phyloP scores from a whole-genome alignment of 2,113 vertebrate genomes.

The Gallinago jamesoni region DNA sequence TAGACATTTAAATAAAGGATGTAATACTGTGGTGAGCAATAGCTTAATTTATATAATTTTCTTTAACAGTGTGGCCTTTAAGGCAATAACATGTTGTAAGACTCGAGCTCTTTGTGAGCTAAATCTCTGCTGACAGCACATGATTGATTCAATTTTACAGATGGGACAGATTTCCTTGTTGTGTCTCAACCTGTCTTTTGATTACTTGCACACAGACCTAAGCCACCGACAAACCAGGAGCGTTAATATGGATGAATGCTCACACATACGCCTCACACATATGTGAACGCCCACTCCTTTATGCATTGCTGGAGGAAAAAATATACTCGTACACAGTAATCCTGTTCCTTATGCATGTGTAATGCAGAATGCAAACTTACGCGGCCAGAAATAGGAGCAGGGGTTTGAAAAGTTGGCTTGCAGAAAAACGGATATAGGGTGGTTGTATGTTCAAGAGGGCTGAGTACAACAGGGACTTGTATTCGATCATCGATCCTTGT shows the following conservation, averaged over 20 bases:
- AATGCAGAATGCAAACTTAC: neutral
- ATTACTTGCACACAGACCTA: slow-evolving; percentile 3
- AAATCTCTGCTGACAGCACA: slow-evolving; percentile 1
- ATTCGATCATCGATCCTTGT: neutral
- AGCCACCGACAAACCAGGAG: neutral
- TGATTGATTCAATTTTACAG: slow-evolving; percentile 16
- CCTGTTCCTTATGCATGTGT: neutral
- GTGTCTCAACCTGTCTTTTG: slow-evolving; percentile 37
- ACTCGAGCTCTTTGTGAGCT: neutral
- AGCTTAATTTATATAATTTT: neutral
- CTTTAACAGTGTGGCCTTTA: neutral
- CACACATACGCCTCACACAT: neutral
- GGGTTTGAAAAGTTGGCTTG: neutral
- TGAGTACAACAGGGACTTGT: neutral
- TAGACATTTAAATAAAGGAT: neutral
- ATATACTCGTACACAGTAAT: neutral
- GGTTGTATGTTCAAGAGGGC: neutral
- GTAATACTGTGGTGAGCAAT: neutral
- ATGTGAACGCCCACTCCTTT: slow-evolving; percentile 15
- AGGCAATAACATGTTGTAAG: neutral
- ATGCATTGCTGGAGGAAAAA: neutral
- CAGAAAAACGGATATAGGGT: neutral
- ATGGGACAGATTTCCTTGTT: slow-evolving; percentile 32
- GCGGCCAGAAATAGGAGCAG: neutral
- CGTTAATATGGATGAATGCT: slow-evolving; percentile 18